These are phyloP conservation scores for Cephus rjabovi DNA, from an alignment of 2,888 invertebrate genomes.

Conservation along the genomic window DNA sequence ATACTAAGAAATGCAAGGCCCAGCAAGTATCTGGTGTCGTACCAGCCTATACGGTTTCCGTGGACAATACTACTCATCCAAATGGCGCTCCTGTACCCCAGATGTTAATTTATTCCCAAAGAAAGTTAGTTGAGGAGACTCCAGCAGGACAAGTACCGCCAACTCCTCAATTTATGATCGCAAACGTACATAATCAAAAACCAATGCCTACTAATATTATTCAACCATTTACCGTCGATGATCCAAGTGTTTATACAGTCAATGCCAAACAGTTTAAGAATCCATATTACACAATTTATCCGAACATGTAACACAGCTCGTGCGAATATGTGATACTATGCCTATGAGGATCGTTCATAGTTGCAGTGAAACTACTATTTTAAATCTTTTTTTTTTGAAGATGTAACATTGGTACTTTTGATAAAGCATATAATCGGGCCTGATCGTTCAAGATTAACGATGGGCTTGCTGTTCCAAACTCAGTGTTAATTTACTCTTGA, in stretches of 20 bases:
- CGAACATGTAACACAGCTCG: constrained; percentile 46
- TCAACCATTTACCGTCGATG: constrained; percentile 49
- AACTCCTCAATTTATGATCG: constrained; percentile 50
- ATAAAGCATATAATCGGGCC: not conserved
- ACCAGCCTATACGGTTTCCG: constrained; percentile 28
- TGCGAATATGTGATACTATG: not conserved
- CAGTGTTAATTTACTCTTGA: not conserved
- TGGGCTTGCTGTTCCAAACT: not conserved
- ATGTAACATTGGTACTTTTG: not conserved
- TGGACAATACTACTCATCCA: constrained; percentile 32
- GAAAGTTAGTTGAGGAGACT: constrained; percentile 45
- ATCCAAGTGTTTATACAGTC: constrained; percentile 47
- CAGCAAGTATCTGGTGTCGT: constrained; percentile 38
- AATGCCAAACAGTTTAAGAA: constrained; percentile 54
- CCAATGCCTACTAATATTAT: constrained; percentile 43
- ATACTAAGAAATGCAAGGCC: constrained; percentile 59
- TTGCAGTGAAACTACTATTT: not conserved
- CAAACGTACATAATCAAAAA: constrained; percentile 52
- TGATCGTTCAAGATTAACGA: not conserved
- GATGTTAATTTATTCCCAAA: constrained; percentile 50
- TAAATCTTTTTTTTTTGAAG: not conserved
- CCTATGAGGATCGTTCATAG: not conserved
- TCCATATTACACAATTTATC: constrained; percentile 56
- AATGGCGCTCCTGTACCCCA: constrained; percentile 30
- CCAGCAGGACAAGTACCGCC: constrained; percentile 36